Conservation (phyloP, 2,797 vertebrate species). For the Halcyon leucocephala region DNA sequence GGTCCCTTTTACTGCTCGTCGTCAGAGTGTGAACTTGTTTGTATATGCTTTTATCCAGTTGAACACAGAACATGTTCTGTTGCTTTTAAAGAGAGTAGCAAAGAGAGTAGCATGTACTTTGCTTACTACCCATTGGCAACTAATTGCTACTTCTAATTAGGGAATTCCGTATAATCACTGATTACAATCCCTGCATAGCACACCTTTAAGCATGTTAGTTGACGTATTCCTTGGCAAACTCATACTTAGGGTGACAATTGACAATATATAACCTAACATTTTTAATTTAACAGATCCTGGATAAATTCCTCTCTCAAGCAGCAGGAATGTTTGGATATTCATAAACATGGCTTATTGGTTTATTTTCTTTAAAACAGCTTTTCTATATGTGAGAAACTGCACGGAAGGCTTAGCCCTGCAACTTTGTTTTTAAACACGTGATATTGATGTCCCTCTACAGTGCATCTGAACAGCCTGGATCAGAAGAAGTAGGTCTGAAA, state of each 20-base stretch:
- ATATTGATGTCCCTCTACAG: neutral
- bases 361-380: neutral
- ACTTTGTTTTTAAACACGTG: neutral
- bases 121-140: neutral
- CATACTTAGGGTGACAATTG: neutral
- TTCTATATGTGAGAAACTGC: neutral
- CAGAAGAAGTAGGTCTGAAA: neutral
- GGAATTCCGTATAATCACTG: neutral
- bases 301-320: neutral
- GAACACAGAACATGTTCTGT: neutral
- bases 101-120: neutral
- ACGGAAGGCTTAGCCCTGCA: neutral
- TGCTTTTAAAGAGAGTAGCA: neutral
- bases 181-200: neutral
- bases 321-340: neutral
- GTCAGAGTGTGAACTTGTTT: neutral
- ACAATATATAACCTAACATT: neutral
- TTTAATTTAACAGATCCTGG: neutral
- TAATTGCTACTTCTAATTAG: neutral
- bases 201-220: neutral
- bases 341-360: neutral
- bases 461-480: neutral
- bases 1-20: neutral
- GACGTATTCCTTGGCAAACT: neutral
- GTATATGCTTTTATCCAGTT: neutral